Evolutionary conservation across 2,888 invertebrate species (phyloP), one percentile per base, ranked within the genome.

Genomic region (Abscondita cerata): DNA sequence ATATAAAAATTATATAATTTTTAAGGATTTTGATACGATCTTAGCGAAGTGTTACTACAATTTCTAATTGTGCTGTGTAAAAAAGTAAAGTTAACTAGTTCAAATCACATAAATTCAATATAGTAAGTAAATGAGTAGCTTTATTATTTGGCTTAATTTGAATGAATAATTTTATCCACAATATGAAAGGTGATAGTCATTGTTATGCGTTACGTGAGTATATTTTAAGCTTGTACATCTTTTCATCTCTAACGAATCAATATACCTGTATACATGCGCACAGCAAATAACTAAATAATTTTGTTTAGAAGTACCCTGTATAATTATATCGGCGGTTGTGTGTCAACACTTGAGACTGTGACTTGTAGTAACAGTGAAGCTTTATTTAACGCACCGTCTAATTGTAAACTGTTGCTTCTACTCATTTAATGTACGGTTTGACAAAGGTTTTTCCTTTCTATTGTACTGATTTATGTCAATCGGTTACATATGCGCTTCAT

Each of bases 221-320:
- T 52, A 54, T 57, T 64, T 61, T 58, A 60, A 59, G 57, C 60
- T 47, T 50, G 57, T 60, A 64, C 58, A 56, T 60, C 60, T 58
- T 57, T 61, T 54, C 57, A 46, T 57, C 64, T 48, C 64, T 48
- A 33, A 59, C 52, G 65, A 65, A 67, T 67, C 67, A 67, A 67
- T 67, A 67, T 60, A 67, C 67, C 62, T 65, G 67, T 67, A 59
- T 60, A 67, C 65, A 64, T 65, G 64, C 67, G 67, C 65, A 65
- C 67, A 65, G 62, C 60, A 64, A 59, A 66, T 66, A 61, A 66
- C 62, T 66, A 61, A 56, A 59, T 61, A 61, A 64, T 53, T 58
- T 63, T 62, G 65, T 65, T 67, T 67, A 58, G 44, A 55, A 63
- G 40, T 62, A 63, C 51, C 56, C 50, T 59, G 61, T 64, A 64